These are phyloP conservation scores for Cacoxenus indagator DNA, from an alignment of 2,888 invertebrate species.

Conservation along the genomic window DNA sequence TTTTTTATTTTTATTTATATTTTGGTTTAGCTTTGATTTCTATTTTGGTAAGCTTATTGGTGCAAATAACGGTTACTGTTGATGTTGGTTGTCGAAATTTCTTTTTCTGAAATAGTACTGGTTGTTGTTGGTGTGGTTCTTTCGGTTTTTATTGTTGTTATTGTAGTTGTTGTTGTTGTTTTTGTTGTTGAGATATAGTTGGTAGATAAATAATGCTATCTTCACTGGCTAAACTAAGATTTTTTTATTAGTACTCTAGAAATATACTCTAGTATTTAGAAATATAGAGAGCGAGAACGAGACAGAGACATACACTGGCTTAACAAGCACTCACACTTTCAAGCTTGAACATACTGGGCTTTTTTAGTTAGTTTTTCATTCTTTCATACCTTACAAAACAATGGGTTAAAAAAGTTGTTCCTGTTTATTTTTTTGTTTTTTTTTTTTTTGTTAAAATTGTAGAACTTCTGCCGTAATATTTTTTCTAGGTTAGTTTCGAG, in stretches of 20 bases:
- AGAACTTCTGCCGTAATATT: no score
- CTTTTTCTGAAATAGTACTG: constrained; percentile 30
- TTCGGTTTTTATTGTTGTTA: constrained; percentile 29
- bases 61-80: constrained; percentile 40
- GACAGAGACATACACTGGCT: no score
- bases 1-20: constrained; percentile 38
- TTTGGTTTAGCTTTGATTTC: constrained; percentile 29
- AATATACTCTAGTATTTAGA: background rate
- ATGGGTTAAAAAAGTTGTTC: no score
- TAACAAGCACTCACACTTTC: no score
- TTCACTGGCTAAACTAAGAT: background rate
- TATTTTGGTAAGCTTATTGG: constrained; percentile 35
- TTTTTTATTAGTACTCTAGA: background rate
- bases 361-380: no score
- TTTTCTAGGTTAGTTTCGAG: background rate
- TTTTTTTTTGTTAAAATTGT: no score
- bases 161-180: constrained; percentile 21
- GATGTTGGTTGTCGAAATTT: constrained; percentile 12
- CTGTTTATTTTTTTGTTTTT: background rate
- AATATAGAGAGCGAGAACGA: background rate
- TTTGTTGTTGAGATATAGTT: constrained; percentile 4
- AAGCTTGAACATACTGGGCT: no score
- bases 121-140: constrained; percentile 29
- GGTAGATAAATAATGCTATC: background rate
- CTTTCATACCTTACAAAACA: no score